These are phyloP conservation scores for Ephydatia muelleri DNA, from an alignment of 37 sponge, comb jelly and placozoan genomes.

Conservation along the genomic window DNA sequence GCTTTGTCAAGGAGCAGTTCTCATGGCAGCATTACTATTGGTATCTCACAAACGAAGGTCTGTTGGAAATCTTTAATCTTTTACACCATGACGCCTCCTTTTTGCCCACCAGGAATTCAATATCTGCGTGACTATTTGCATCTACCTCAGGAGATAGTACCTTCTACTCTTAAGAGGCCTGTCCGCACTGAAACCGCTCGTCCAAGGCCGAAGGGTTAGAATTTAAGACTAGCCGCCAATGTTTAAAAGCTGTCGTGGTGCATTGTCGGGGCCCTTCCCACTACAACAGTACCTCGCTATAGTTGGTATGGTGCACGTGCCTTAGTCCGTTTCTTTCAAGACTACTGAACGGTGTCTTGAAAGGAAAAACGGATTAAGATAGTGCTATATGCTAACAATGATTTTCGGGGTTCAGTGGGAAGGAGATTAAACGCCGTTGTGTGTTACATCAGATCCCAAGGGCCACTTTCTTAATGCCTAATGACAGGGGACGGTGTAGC, in stretches of 20 bases:
- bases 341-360: no score
- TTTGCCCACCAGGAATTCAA: constrained; percentile 69
- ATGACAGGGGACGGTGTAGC: constrained; percentile 41
- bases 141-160: constrained; percentile 95
- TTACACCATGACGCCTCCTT: background rate
- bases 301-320: background rate
- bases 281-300: constrained; percentile 18
- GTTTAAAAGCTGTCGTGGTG: background rate
- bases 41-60: constrained; percentile 96
- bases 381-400: constrained; percentile 21
- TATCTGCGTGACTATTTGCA: constrained; percentile 94
- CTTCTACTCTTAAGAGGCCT: constrained; percentile 92
- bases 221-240: background rate
- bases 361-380: background rate
- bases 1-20: constrained; percentile 95
- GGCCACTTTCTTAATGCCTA: constrained; percentile 69
- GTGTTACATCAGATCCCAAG: constrained; percentile 54
- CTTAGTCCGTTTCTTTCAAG: no score
- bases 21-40: constrained; percentile 96
- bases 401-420: constrained; percentile 56
- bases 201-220: constrained; percentile 71
- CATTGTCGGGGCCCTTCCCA: background rate
- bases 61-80: background rate
- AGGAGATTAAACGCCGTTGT: constrained; percentile 33
- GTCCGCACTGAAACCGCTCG: constrained; percentile 68